phyloP scores from a whole-genome alignment of 2,888 invertebrate species.

The Cheilosia variabilis region DNA sequence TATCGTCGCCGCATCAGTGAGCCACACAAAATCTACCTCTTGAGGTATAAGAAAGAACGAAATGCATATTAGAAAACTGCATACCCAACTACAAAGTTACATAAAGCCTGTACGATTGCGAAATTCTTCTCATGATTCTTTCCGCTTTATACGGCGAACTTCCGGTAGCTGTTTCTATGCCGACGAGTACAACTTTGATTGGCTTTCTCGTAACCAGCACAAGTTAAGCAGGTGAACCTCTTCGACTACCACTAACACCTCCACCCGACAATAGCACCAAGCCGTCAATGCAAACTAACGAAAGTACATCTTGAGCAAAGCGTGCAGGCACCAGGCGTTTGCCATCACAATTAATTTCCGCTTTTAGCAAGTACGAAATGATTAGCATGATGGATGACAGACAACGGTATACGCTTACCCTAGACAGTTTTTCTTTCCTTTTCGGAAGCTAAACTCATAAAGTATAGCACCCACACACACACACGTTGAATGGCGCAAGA shows the following conservation, averaged over 20 bases:
- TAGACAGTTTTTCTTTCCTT: constrained; percentile 39
- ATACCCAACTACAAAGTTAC: no score
- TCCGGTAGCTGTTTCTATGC: constrained; percentile 21
- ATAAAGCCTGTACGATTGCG: constrained; percentile 4
- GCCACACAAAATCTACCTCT: no score
- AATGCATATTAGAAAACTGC: no score
- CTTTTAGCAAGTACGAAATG: constrained; percentile 67
- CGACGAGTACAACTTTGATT: constrained; percentile 27
- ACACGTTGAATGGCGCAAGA: constrained; percentile 59
- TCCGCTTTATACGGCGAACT: constrained; percentile 8
- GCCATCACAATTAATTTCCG: constrained; percentile 74
- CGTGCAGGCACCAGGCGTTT: constrained; percentile 50
- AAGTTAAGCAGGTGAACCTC: constrained; percentile 4
- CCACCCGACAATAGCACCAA: not conserved
- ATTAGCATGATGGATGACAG: constrained; percentile 70
- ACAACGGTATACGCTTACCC: constrained; percentile 26
- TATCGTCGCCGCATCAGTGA: no score
- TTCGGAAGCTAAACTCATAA: constrained; percentile 78
- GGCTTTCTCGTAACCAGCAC: constrained; percentile 8
- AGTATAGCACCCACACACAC: constrained; percentile 78
- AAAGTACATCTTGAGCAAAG: constrained; percentile 18
- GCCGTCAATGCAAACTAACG: constrained; percentile 2
- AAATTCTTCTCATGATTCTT: constrained; percentile 36
- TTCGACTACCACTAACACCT: not conserved
- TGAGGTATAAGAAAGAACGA: no score